phyloP scores from a whole-genome alignment of 2,113 vertebrate genomes.

The Phrynocephalus versicolor region DNA sequence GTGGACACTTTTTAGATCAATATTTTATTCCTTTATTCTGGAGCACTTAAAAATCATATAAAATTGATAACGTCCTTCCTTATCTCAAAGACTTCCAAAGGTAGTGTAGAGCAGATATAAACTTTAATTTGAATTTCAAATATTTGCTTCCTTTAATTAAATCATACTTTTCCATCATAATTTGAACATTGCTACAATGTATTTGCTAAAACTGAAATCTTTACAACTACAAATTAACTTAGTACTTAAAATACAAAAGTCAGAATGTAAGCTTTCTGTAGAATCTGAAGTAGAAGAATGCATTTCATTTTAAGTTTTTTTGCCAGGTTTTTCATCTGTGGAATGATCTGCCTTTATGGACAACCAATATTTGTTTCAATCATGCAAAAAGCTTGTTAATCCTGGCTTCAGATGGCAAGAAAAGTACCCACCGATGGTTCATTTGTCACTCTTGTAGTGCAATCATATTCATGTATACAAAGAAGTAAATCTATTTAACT shows the following conservation, averaged over 20 bases:
- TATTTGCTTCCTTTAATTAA: background rate
- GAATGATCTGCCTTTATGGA: slow-evolving; percentile 22
- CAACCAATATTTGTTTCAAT: slow-evolving; percentile 43
- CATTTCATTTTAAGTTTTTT: background rate
- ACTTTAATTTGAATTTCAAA: background rate
- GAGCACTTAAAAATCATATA: background rate
- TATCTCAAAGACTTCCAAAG: background rate
- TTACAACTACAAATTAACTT: background rate
- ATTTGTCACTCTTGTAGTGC: slow-evolving; percentile 56
- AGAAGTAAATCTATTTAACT: background rate
- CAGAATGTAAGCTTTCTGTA: background rate
- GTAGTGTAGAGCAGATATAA: background rate
- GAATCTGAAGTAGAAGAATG: background rate
- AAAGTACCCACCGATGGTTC: slow-evolving; percentile 43
- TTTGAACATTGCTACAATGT: background rate
- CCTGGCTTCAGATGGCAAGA: slow-evolving; percentile 49
- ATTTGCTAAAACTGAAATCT: background rate
- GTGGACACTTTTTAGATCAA: background rate
- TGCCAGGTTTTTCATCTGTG: background rate
- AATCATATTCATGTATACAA: background rate
- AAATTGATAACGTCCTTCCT: background rate
- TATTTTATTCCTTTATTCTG: background rate
- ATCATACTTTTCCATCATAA: background rate
- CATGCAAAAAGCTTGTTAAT: slow-evolving; percentile 46
- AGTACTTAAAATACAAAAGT: background rate